Base-by-base conservation (phyloP, 2,797 vertebrate species). In the Odontamblyopus lacepedii region DNA sequence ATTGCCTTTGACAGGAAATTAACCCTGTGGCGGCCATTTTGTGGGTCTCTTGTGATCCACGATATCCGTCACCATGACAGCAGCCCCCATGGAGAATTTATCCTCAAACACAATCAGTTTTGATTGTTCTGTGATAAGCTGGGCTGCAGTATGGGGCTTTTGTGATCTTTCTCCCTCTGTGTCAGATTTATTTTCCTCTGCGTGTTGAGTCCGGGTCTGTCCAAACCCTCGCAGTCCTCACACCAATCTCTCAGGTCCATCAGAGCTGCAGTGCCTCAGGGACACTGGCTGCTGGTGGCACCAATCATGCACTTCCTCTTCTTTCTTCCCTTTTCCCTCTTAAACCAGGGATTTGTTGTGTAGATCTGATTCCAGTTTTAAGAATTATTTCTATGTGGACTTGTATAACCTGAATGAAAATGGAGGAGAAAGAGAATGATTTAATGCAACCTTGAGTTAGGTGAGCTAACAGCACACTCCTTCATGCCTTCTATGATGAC, bases 191-290 rank as follows among this genome's bases (percentile, higher is more conserved):
- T 91, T 84, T 83, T 74, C 77, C 83, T 79, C 72, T 72, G 69
- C 78, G 79, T 67, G 35, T 69, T 62, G 71, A 69, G 74, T 72
- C 84, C 81, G 67, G 69, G 82, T 90, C 85, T 86, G 83, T 67
- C 70, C 79, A 83, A 79, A 44, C 23, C 75, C 85, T 81, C 79
- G 71, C 53, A 70, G 84, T 65, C 26, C 76, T 81, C 76, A 32
- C 66, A 53, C 80, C 86, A 86, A 89, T 89, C 84, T 88, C 88
- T 87, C 85, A 91, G 81, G 79, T 92, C 86, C 85, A 90, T 92
- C 91, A 88, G 90, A 79, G 80, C 83, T 90, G 87, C 80, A 81
- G 85, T 73, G 83, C 91, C 89, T 81, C 72, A 71, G 85, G 91
- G 86, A 91, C 84, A 80, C 77, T 81, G 81, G 82, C 81, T 83